Conservation (phyloP, 2,113 vertebrate species). For the Periophthalmus modestus region DNA sequence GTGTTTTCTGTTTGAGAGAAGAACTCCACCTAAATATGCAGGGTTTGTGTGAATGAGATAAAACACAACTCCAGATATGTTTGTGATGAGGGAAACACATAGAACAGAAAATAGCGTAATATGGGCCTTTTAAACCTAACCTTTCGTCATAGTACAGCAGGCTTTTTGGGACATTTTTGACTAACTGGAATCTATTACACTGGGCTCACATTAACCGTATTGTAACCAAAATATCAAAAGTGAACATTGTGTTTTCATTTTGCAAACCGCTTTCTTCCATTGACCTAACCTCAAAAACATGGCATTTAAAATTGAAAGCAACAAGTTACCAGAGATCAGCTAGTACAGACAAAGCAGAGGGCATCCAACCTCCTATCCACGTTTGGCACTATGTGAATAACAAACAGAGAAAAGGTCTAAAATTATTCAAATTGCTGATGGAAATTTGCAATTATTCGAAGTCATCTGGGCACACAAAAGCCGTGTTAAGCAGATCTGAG, state of each 20-base stretch:
- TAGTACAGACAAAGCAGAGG: slow-evolving; percentile 53
- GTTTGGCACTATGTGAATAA: slow-evolving; percentile 33
- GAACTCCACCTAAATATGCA: too few relatives aligned
- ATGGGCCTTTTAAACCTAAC: too few relatives aligned
- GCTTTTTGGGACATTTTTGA: neutral
- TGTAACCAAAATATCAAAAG: neutral
- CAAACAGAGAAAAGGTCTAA: slow-evolving; percentile 61
- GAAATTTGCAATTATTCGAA: slow-evolving; percentile 75
- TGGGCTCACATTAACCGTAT: neutral
- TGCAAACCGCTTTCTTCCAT: slow-evolving; percentile 19
- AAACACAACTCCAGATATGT: too few relatives aligned
- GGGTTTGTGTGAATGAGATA: too few relatives aligned
- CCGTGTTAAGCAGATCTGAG: slow-evolving; percentile 47
- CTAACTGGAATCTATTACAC: neutral
- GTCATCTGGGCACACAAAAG: slow-evolving; percentile 65
- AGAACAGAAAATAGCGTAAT: too few relatives aligned
- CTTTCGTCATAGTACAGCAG: neutral
- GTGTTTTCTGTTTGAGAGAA: too few relatives aligned
- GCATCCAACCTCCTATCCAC: slow-evolving; percentile 46
- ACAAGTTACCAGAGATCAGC: slow-evolving; percentile 43
- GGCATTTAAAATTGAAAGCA: slow-evolving; percentile 53
- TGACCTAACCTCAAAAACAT: slow-evolving; percentile 27
- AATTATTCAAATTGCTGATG: slow-evolving; percentile 72
- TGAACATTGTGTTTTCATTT: neutral
- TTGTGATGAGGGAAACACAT: too few relatives aligned